Percentiles rank a stretch among this genome's conserved stretches.
These are phyloP conservation scores for Empis livida DNA, from an alignment of 2,888 invertebrate species.

Conservation along the genomic window DNA sequence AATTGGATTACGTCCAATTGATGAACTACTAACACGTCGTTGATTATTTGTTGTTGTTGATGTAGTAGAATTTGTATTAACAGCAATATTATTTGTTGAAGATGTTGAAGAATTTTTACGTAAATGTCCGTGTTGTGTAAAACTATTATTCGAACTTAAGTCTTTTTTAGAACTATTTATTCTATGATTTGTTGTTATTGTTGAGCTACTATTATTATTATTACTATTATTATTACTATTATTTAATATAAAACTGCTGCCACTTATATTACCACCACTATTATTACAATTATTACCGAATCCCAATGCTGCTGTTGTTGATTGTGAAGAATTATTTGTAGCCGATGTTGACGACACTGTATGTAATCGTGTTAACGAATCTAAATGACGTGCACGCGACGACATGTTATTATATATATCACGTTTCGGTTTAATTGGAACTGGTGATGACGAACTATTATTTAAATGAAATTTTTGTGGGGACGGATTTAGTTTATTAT, in stretches of 20 bases:
- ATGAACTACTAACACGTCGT: slow-evolving; percentile 30
- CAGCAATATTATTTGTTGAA: background rate
- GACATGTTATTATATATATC: slow-evolving; percentile 42
- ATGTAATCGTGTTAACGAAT: slow-evolving; percentile 37
- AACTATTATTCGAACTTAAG: slow-evolving; percentile 12
- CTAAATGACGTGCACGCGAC: slow-evolving; percentile 39
- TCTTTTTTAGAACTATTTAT: slow-evolving; percentile 13
- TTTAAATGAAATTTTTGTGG: slow-evolving; percentile 11
- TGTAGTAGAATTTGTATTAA: background rate
- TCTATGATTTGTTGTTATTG: slow-evolving; percentile 1
- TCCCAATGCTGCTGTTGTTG: slow-evolving; percentile 4
- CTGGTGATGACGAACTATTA: slow-evolving; percentile 23
- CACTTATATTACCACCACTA: slow-evolving; percentile 1
- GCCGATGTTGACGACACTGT: slow-evolving; percentile 16
- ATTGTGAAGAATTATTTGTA: slow-evolving; percentile 5
- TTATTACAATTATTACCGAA: slow-evolving; percentile 10
- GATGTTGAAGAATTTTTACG: slow-evolving; percentile 8
- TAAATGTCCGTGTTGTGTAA: slow-evolving; percentile 12
- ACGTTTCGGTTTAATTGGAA: slow-evolving; percentile 31
- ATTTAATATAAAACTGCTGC: background rate
- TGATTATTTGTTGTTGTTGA: slow-evolving; percentile 17
- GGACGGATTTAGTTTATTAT: slow-evolving; percentile 13
- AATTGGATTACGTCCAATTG: slow-evolving; percentile 23
- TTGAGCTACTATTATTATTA: slow-evolving; percentile 2
- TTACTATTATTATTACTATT: slow-evolving; percentile 1